Conservation (phyloP, 1,140 invertebrate species). For the Hydropsyche tenuis region DNA sequence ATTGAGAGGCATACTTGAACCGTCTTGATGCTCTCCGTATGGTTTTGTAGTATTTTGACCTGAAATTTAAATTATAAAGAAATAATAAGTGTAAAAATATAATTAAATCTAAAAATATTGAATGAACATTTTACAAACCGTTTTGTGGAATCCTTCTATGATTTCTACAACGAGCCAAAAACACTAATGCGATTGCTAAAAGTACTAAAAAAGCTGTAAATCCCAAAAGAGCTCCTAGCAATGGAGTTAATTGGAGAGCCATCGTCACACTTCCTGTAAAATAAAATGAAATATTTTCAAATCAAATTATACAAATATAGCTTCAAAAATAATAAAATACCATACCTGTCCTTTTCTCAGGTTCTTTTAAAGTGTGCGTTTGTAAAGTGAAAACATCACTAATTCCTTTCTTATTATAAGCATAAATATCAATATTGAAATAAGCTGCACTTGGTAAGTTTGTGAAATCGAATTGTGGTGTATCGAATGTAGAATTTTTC, state of each 20-base stretch:
- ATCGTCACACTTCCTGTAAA: slow-evolving; percentile 43
- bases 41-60: slow-evolving; percentile 45
- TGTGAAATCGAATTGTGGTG: slow-evolving; percentile 42
- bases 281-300: neutral
- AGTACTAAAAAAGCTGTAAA: slow-evolving; percentile 37
- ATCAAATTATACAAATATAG: neutral
- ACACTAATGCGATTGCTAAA: slow-evolving; percentile 39
- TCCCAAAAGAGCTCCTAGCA: slow-evolving; percentile 38
- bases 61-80: slow-evolving; percentile 19
- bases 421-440: slow-evolving; percentile 72
- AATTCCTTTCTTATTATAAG: slow-evolving; percentile 75
- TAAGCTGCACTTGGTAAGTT: slow-evolving; percentile 59
- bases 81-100: neutral
- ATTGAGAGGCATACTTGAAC: slow-evolving; percentile 47
- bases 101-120: too few species aligned
- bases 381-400: slow-evolving; percentile 69
- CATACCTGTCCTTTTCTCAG: slow-evolving; percentile 79
- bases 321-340: neutral
- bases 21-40: slow-evolving; percentile 48
- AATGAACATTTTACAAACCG: slow-evolving; percentile 31
- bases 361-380: slow-evolving; percentile 76
- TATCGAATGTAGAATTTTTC: slow-evolving; percentile 62
- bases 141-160: slow-evolving; percentile 35
- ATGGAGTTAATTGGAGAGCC: slow-evolving; percentile 43
- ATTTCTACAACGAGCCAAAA: slow-evolving; percentile 39